Base-by-base conservation (phyloP, 2,113 vertebrate genomes). In the Neotoma lepida region DNA sequence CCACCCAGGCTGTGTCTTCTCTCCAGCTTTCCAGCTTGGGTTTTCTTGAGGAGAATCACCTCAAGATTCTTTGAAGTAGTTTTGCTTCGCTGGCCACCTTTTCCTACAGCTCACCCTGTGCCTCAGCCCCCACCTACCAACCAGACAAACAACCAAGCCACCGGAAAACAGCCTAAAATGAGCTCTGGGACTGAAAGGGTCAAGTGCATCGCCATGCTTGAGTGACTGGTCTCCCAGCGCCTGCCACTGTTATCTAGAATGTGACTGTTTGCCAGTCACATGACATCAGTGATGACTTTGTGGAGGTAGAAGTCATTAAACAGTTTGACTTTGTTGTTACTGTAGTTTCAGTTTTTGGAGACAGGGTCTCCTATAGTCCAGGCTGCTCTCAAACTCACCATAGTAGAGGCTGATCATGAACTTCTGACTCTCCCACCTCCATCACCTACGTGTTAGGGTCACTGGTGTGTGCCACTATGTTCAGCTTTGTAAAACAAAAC, bases 11-110 rank as follows among this genome's bases (percentile, higher is more conserved):
- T 86, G 56, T 84, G 95, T 78, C 66, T 95, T 96, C 41, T 97
- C 84, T 94, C 68, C 90, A 88, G 73, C 51, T 96, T 87, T 89
- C 46, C 73, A 49, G 56, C 49, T 97, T 17, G 3, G 58, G 93
- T 96, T 82, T 96, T 66, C 92, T 64, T 77, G 33, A 41, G 46
- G 30, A 78, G 46, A 30, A 0, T 73, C 46, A 18, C 64, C 35
- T 68, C 2, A 17, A 68, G 33, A 68, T 68, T 68, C 66, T 68
- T 18, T 91, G 35, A 7, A 77, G 15, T 41, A 82, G 73, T 4
- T 86, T 77, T 81, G 39, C 76, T 22, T 33, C 18, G 6, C 41
- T 85, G 88, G 35, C 24, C 30, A 77, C 35, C 46, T 78, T 91
- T 78, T 8, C 9, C 22, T 22, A 54, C 3, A 22, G 35, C 44